phyloP scores from a whole-genome alignment of 2,797 vertebrate species.

The Clarias laeviceps region DNA sequence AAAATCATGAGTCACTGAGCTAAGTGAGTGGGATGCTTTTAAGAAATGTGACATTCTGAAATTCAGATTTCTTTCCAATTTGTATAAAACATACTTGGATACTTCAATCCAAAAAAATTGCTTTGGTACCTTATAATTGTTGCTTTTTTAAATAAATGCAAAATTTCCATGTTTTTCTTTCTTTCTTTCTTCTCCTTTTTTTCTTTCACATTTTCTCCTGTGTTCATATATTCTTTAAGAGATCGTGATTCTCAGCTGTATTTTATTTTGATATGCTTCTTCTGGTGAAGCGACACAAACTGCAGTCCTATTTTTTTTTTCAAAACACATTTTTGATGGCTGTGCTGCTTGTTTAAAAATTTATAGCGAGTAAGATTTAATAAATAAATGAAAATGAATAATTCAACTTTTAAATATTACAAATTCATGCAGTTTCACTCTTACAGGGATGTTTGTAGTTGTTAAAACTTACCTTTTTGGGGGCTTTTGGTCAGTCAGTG shows the following conservation, averaged over 20 bases:
- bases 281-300: conserved; percentile 4
- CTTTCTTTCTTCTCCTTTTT: background rate
- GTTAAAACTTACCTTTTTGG: background rate
- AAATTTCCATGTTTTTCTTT: background rate
- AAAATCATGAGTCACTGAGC: background rate
- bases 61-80: background rate
- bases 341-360: background rate
- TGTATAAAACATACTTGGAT: background rate
- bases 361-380: background rate
- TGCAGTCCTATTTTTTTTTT: background rate
- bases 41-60: background rate
- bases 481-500: background rate
- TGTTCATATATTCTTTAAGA: background rate
- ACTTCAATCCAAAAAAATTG: background rate
- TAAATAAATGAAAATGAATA: background rate
- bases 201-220: background rate
- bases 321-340: background rate
- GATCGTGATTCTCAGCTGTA: background rate
- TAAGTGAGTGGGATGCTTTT: background rate
- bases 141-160: background rate
- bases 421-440: background rate
- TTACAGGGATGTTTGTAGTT: background rate
- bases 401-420: background rate
- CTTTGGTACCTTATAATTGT: background rate
- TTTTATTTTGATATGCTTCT: background rate